Conservation (phyloP, 2,888 invertebrate species). For the Netelia melanura region DNA sequence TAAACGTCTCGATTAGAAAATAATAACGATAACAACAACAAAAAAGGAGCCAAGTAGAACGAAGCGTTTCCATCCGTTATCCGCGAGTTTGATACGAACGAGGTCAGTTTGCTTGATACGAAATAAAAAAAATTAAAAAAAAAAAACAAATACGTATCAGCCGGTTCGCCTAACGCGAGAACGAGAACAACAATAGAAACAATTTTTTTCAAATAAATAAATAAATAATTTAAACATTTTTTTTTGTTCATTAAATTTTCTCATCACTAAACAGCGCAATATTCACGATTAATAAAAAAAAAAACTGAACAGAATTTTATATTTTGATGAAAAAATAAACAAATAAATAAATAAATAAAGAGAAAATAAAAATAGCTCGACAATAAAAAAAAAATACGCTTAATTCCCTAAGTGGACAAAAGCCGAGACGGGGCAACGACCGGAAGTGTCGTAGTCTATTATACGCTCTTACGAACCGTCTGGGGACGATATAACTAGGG, state of each 20-base stretch:
- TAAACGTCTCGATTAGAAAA: background rate
- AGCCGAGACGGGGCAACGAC: constrained; percentile 46
- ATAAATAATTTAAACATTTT: background rate
- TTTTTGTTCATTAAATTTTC: background rate
- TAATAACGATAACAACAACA: background rate
- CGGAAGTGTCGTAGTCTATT: constrained; percentile 56
- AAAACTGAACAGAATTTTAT: too few species aligned
- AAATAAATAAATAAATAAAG: too few species aligned
- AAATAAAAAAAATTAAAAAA: background rate
- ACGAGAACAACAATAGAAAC: too few species aligned
- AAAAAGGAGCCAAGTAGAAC: constrained; percentile 22
- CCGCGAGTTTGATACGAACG: constrained; percentile 6
- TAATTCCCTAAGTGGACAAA: background rate
- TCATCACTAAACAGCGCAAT: too few species aligned
- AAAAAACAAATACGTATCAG: constrained; percentile 17
- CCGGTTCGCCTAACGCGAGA: constrained; percentile 30
- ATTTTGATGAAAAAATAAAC: too few species aligned
- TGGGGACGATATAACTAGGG: constrained; percentile 13
- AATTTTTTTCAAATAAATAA: too few species aligned
- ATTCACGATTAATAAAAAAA: too few species aligned
- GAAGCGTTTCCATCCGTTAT: constrained; percentile 58
- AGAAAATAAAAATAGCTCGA: background rate
- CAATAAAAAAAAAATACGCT: background rate
- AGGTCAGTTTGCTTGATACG: constrained; percentile 18
- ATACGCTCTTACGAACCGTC: constrained; percentile 34